These are phyloP conservation scores for Eustalomyia histrio DNA, from an alignment of 2,888 invertebrate genomes.

Conservation along the genomic window DNA sequence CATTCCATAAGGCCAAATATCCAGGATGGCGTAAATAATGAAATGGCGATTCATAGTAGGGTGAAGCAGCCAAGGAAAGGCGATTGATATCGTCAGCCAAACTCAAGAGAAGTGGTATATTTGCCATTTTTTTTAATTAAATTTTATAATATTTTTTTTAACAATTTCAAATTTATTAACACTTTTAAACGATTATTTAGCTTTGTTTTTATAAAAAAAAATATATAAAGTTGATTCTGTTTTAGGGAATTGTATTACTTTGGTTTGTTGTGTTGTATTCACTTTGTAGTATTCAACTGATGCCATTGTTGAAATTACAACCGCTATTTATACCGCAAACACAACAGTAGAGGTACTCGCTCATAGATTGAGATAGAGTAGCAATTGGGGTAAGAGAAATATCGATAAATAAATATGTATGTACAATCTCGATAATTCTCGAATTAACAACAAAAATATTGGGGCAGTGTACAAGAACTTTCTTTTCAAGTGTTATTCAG, in stretches of 20 bases:
- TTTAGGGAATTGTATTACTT: background rate
- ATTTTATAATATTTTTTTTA: background rate
- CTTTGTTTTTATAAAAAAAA: background rate
- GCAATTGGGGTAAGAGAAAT: no score
- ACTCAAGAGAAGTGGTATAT: conserved; percentile 74
- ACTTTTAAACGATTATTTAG: background rate
- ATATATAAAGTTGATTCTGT: background rate
- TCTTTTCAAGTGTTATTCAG: background rate
- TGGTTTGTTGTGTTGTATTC: conserved; percentile 13
- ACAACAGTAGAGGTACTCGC: background rate
- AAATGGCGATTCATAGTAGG: conserved; percentile 51
- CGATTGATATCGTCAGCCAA: conserved; percentile 73
- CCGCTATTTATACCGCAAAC: conserved; percentile 51
- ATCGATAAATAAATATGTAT: background rate
- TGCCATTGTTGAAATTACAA: background rate
- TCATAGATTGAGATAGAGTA: background rate
- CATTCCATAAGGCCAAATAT: conserved; percentile 29
- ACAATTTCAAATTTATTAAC: background rate
- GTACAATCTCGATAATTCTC: conserved; percentile 12
- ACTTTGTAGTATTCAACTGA: conserved; percentile 56
- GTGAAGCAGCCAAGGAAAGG: conserved; percentile 46
- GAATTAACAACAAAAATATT: background rate
- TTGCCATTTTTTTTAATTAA: conserved; percentile 70
- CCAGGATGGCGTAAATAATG: conserved; percentile 41
- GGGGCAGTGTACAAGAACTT: background rate